Percentiles rank a stretch among this genome's conserved stretches.
Conservation (phyloP, 2,797 vertebrate genomes). For the Graptemys geographica region DNA sequence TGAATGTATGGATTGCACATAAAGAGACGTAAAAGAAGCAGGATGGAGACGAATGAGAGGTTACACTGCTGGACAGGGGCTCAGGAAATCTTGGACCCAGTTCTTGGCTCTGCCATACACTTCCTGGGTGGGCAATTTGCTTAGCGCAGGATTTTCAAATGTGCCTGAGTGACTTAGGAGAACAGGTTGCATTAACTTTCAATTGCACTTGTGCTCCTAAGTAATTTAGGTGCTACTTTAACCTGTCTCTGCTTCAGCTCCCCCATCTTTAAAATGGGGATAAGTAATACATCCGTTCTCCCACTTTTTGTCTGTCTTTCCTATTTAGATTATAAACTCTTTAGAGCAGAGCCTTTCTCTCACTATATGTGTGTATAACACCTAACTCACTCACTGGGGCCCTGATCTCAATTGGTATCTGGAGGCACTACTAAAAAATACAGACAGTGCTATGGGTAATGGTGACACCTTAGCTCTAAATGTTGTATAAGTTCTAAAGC, state of each 20-base stretch:
- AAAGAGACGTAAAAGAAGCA: not conserved
- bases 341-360: not conserved
- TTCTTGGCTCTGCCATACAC: not conserved
- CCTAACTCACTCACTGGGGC: not conserved
- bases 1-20: not conserved
- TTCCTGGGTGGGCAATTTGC: not conserved
- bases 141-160: not conserved
- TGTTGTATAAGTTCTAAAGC: not conserved
- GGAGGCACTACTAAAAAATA: not conserved
- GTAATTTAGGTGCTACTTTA: not conserved
- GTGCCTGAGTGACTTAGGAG: not conserved
- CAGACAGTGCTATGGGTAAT: slow-evolving; percentile 35
- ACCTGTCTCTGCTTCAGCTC: not conserved
- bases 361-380: not conserved
- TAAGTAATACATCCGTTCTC: not conserved
- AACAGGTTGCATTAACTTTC: not conserved
- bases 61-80: not conserved
- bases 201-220: not conserved
- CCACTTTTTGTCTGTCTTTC: not conserved
- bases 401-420: not conserved
- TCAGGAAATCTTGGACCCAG: not conserved
- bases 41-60: not conserved
- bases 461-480: not conserved
- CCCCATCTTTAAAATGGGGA: not conserved
- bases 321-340: not conserved